Conservation (phyloP, 1,140 invertebrate species). For the Mercenaria mercenaria region DNA sequence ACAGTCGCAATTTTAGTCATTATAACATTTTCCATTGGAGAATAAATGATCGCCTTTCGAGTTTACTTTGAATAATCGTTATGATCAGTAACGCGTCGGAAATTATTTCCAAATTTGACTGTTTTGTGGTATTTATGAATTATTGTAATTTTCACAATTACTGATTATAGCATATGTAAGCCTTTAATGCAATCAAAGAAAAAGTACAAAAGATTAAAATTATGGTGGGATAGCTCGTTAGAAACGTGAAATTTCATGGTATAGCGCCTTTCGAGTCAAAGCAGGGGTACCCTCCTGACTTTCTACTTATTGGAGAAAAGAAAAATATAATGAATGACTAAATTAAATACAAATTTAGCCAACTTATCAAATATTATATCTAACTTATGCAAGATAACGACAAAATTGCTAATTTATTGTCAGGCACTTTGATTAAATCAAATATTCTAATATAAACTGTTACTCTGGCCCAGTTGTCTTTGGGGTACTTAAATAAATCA, state of each 20-base stretch:
- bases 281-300: not conserved
- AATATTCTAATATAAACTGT: not conserved
- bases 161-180: slow-evolving; percentile 20
- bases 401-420: slow-evolving; percentile 8
- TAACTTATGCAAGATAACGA: slow-evolving; percentile 12
- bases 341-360: not conserved
- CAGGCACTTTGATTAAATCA: not conserved
- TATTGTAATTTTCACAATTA: slow-evolving; percentile 38
- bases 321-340: not conserved
- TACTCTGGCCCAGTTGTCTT: not conserved
- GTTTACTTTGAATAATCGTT: not conserved
- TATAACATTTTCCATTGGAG: not conserved
- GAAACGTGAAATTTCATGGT: slow-evolving; percentile 10
- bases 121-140: slow-evolving; percentile 34
- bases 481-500: no score
- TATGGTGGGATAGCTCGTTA: not conserved
- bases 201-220: not conserved
- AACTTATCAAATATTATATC: not conserved
- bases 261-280: slow-evolving; percentile 3
- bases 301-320: not conserved
- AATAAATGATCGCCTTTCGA: not conserved
- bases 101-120: not conserved
- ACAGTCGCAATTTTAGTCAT: not conserved
- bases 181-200: not conserved
- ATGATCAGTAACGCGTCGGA: not conserved